A percentile compares a stretch with the other conserved stretches of the same genome.
phyloP scores from a whole-genome alignment of 2,888 invertebrate species.

The Pollenia labialis region DNA sequence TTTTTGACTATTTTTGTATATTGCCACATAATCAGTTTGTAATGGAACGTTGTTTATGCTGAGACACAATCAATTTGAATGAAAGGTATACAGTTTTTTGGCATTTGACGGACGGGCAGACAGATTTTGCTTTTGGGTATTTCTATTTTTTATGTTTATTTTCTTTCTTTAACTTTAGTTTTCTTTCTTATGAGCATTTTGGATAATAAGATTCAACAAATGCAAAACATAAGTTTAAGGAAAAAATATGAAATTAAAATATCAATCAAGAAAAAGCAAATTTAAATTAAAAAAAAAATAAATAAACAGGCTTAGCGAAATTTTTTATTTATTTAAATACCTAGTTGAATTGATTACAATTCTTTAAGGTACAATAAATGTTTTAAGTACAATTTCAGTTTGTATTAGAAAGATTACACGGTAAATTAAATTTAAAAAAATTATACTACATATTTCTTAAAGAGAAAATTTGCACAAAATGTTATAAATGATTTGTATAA shows the following conservation, averaged over 20 bases:
- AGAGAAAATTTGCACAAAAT: no score
- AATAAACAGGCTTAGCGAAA: no score
- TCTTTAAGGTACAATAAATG: no score
- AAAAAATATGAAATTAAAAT: slow-evolving; percentile 46
- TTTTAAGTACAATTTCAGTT: no score
- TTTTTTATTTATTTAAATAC: no score
- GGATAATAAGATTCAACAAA: neutral
- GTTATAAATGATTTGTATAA: no score
- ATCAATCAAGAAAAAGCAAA: slow-evolving; percentile 40
- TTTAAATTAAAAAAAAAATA: slow-evolving; percentile 10
- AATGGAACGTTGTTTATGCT: slow-evolving; percentile 47
- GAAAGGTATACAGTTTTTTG: slow-evolving; percentile 46
- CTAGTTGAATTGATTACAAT: no score
- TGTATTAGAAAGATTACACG: no score
- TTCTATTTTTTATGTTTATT: slow-evolving; percentile 35
- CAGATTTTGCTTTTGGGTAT: slow-evolving; percentile 56
- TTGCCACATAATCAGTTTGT: slow-evolving; percentile 41
- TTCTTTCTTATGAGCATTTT: slow-evolving; percentile 17
- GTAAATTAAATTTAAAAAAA: no score
- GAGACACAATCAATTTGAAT: slow-evolving; percentile 63
- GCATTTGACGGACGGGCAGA: slow-evolving; percentile 59
- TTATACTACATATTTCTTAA: no score
- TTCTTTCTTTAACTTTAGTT: neutral
- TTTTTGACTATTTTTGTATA: neutral
- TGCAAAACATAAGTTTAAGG: neutral